Evolutionary conservation across 1,140 invertebrate species (phyloP).

Genomic region (Tetragonula clypearis): DNA sequence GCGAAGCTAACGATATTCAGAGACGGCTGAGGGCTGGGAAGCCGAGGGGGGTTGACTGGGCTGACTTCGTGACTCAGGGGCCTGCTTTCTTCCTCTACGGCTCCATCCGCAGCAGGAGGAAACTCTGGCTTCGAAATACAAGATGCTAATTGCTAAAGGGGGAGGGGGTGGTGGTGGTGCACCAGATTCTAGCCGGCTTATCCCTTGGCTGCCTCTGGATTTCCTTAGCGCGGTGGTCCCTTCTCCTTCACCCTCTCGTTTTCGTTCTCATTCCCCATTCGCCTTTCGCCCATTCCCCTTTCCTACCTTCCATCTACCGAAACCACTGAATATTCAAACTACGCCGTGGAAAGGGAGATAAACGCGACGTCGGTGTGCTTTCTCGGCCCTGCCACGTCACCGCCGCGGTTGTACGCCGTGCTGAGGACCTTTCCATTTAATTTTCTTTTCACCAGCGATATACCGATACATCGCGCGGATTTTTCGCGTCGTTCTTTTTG

Average conservation of each 20-base stretch:
- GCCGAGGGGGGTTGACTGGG: too few species aligned
- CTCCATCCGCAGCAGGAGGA: conserved; percentile 51
- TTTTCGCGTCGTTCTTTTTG: background rate
- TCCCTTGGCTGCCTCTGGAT: conserved; percentile 51
- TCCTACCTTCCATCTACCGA: background rate
- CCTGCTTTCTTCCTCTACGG: conserved; percentile 50
- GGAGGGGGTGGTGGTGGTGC: conserved; percentile 61
- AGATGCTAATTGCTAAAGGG: conserved; percentile 72
- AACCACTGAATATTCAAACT: conserved; percentile 71
- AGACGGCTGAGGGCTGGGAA: background rate
- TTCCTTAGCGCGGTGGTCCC: conserved; percentile 30
- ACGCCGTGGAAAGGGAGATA: conserved; percentile 59
- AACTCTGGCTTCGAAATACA: conserved; percentile 69
- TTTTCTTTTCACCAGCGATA: background rate
- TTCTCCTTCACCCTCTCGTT: too few species aligned
- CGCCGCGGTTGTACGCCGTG: background rate
- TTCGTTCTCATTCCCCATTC: conserved; percentile 24
- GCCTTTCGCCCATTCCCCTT: conserved; percentile 12
- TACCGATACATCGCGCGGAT: too few species aligned
- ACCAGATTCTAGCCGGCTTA: conserved; percentile 69
- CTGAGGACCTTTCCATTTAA: background rate
- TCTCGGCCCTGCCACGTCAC: background rate
- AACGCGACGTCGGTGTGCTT: conserved; percentile 53
- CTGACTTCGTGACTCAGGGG: conserved; percentile 49
- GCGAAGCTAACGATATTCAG: conserved; percentile 57